Evolutionary conservation across 2,113 vertebrate genomes (phyloP), one percentile per base, ranked within the genome.

Genomic region (Cettia cetti): DNA sequence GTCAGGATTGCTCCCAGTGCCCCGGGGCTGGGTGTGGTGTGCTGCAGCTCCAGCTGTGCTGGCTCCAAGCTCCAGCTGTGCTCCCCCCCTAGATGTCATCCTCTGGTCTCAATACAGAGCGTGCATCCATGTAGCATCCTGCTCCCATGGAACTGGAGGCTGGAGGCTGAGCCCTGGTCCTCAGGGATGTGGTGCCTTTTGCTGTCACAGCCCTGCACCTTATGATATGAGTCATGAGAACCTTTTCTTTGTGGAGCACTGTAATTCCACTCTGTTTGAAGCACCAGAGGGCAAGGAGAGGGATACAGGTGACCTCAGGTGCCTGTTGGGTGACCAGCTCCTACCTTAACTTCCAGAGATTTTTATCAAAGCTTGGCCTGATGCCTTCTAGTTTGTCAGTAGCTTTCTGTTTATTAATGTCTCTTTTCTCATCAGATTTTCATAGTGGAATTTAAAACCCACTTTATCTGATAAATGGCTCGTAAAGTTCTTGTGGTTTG

Each of bases 401-500:
- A 86, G 33, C 42, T 50, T 57, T 56, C 56, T 79, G 35, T 79
- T 87, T 82, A 40, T 9, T 57, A 64, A 69, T 8, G 19, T 30
- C 45, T 59, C 9, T 42, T 92, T 88, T 72, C n/a, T 85, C 47
- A 66, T 74, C 16, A 18, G 50, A 64, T 45, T 69, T 90, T 66
- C 31, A 11, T 33, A 77, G 50, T 66, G 66, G 40, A 93, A 57
- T 93, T 94, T 82, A 31, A 80, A 90, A 49, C 28, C n/a, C 3
- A 1, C 20, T 56, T 76, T 45, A 61, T 94, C 82, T 90, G 88
- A 90, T 92, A 86, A 86, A 76, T 19, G 50, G 3, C 35, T 86
- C 42, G 45, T 88, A 90, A 94, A 53, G 59, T 93, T 44, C 42
- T 79, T 86, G 79, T 82, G 71, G 78, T 92, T 90, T 93, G 85